These are phyloP conservation scores for Nannospalax galili DNA, from an alignment of 2,113 vertebrate species.

Conservation along the genomic window DNA sequence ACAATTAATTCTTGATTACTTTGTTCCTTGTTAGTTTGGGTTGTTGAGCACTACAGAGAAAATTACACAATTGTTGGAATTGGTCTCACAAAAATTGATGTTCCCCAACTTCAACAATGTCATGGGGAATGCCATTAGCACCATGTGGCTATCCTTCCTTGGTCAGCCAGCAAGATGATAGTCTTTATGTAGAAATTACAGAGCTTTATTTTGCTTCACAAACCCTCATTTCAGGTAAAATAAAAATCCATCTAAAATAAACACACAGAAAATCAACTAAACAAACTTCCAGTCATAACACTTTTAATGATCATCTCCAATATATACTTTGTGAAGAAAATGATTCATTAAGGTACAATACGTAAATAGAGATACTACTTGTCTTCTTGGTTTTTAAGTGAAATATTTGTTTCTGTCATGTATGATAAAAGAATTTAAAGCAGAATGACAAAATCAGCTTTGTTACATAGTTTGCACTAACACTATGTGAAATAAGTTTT, in stretches of 20 bases:
- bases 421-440: neutral
- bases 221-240: neutral
- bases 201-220: neutral
- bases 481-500: neutral
- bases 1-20: conserved; percentile 59
- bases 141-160: neutral
- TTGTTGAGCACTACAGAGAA: conserved; percentile 36
- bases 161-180: neutral
- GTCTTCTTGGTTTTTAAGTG: neutral
- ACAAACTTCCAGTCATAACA: neutral
- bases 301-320: neutral
- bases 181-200: neutral
- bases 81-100: conserved; percentile 25
- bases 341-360: neutral
- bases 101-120: neutral
- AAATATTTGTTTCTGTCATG: neutral
- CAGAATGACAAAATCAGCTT: neutral
- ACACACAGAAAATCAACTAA: neutral
- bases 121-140: neutral
- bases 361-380: neutral
- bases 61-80: conserved; percentile 38
- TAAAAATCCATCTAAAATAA: neutral
- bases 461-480: neutral
- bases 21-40: conserved; percentile 35
- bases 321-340: neutral